Percentiles rank a stretch among this genome's conserved stretches.
These are phyloP conservation scores for Phalacrocorax aristotelis DNA, from an alignment of 2,113 vertebrate genomes.

Conservation along the genomic window DNA sequence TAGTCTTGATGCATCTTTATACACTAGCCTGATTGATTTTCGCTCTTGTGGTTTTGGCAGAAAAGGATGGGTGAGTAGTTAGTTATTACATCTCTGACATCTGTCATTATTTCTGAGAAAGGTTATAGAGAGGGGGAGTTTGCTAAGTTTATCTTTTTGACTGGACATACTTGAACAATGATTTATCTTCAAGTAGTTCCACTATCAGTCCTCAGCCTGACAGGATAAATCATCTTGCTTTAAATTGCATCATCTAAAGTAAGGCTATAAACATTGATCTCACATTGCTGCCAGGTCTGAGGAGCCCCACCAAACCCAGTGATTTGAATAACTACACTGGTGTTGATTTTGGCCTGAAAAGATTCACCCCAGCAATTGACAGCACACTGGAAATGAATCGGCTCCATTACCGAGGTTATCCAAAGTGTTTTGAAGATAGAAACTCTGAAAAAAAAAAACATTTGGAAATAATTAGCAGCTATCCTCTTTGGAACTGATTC, in stretches of 20 bases:
- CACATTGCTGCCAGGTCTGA: neutral
- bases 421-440: neutral
- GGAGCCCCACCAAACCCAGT: neutral
- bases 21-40: neutral
- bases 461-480: conserved; percentile 19
- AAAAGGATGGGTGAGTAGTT: neutral
- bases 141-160: neutral
- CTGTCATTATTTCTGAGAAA: neutral
- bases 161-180: neutral
- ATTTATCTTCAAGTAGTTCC: neutral
- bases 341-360: conserved; percentile 10
- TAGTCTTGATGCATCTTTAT: neutral
- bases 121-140: neutral
- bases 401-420: neutral
- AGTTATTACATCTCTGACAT: neutral
- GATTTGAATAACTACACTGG: neutral
- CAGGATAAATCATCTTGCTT: neutral
- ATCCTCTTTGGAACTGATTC: conserved; percentile 7
- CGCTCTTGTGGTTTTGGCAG: neutral
- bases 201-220: neutral
- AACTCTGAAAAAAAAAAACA: neutral
- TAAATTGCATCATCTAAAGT: neutral
- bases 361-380: neutral
- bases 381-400: neutral
- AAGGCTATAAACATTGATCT: neutral